Evolutionary conservation across 23 tunicate species (phyloP), one percentile per base, ranked within the genome.

Genomic region (Diplosoma virens): DNA sequence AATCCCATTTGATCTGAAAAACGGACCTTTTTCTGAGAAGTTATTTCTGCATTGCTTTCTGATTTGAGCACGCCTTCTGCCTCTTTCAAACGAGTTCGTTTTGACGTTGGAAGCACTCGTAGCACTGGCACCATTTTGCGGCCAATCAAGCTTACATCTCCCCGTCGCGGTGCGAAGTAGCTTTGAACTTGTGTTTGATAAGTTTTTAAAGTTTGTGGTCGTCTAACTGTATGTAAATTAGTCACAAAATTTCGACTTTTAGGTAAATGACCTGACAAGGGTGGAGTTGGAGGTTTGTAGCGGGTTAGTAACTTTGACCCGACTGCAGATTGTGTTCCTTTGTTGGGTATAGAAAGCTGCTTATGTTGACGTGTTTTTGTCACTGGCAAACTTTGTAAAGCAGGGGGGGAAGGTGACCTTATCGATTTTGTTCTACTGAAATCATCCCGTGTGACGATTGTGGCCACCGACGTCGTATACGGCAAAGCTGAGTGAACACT

Each of bases 61-160:
- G 72, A 47, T 68, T 87, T 80, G 27, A 32, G 29, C 20, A 24
- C 30, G 11, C 29, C n/a, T 45, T 36, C 45, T 14, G 47, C 36
- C 3, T 33, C 31, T 33, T 64, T 33, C 26, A 47, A 33, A 14
- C 30, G 32, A 1, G 45, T 37, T 7, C 82, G 83, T 2, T 68
- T 36, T 24, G 76, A 32, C 26, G 83, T 79, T 0, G 87, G 79
- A 21, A 69, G 45, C 0, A 76, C 83, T 14, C 95, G 95, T 1
- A 87, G 78, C 74, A 87, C 95, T 30, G 95, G 95, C 82, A 87
- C 87, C 95, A 87, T 87, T 71, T 82, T 82, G 67, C 95, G 86
- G 78, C 83, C 77, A 20, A 82, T 79, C 0, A 67, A 48, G 45
- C 34, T 79, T 25, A 67, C 61, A 56, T 87, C 78, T 29, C 33